Evolutionary conservation across 2,797 vertebrate species (phyloP).

Genomic region (Acomys russatus): DNA sequence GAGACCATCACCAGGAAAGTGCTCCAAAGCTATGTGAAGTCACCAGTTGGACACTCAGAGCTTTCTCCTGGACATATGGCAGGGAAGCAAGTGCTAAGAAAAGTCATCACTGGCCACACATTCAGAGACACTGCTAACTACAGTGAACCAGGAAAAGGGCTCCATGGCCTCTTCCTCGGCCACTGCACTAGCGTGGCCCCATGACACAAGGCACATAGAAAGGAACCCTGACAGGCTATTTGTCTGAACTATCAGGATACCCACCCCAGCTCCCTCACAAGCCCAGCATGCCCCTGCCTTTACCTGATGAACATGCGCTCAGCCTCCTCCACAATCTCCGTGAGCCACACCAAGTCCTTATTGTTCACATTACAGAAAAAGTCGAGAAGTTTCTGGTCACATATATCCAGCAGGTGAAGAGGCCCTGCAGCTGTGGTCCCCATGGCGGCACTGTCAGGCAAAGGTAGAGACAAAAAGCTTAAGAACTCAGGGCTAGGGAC

Average conservation of each 20-base stretch:
- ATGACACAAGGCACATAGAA: not conserved
- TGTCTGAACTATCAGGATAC: not conserved
- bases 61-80: not conserved
- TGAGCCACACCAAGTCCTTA: conserved; percentile 95
- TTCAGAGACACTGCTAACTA: not conserved
- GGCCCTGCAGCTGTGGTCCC: conserved; percentile 86
- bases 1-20: not conserved
- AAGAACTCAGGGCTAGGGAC: not conserved
- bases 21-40: not conserved
- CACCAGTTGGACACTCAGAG: not conserved
- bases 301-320: conserved; percentile 94
- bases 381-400: conserved; percentile 89
- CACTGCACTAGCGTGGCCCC: not conserved
- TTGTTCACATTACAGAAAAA: conserved; percentile 90
- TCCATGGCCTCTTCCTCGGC: not conserved
- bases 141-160: not conserved
- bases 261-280: not conserved
- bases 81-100: not conserved
- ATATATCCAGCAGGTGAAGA: conserved; percentile 89
- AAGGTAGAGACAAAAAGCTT: not conserved
- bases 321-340: conserved; percentile 95
- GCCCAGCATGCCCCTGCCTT: fast-evolving
- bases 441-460: conserved; percentile 88
- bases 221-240: not conserved
- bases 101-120: not conserved